These are phyloP conservation scores for Amaurobius ferox DNA, from an alignment of 2,888 invertebrate genomes.

Conservation along the genomic window DNA sequence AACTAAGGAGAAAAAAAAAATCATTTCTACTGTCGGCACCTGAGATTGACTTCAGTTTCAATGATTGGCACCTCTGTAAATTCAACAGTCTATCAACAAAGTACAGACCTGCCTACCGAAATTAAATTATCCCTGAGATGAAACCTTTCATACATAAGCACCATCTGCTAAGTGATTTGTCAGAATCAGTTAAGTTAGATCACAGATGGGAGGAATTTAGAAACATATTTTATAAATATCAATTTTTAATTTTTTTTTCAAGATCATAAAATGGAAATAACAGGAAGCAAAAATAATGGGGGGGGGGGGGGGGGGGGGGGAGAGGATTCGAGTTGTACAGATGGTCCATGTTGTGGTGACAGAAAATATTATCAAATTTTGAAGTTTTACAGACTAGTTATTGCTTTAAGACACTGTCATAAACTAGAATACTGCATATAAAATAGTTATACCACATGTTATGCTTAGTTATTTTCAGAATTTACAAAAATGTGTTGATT, in stretches of 20 bases:
- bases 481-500: no score
- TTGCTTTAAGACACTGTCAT: no score
- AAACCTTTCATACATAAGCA: slow-evolving; percentile 67
- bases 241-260: neutral
- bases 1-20: no score
- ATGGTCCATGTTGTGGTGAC: neutral
- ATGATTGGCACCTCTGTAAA: slow-evolving; percentile 46
- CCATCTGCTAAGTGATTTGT: slow-evolving; percentile 72
- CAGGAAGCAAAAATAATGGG: neutral
- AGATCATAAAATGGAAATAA: neutral
- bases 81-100: slow-evolving; percentile 35
- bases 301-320: no score
- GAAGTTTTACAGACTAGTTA: no score
- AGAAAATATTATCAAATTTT: neutral
- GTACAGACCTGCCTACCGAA: slow-evolving; percentile 70
- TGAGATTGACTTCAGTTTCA: no score
- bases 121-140: slow-evolving; percentile 71
- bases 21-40: no score
- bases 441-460: no score
- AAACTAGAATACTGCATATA: no score
- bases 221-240: slow-evolving; percentile 27
- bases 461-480: no score
- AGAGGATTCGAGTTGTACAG: neutral
- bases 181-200: slow-evolving; percentile 50
- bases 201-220: slow-evolving; percentile 63